These are phyloP conservation scores for Gastracanthus pulcherrimus DNA, from an alignment of 2,888 invertebrate species.

Conservation along the genomic window DNA sequence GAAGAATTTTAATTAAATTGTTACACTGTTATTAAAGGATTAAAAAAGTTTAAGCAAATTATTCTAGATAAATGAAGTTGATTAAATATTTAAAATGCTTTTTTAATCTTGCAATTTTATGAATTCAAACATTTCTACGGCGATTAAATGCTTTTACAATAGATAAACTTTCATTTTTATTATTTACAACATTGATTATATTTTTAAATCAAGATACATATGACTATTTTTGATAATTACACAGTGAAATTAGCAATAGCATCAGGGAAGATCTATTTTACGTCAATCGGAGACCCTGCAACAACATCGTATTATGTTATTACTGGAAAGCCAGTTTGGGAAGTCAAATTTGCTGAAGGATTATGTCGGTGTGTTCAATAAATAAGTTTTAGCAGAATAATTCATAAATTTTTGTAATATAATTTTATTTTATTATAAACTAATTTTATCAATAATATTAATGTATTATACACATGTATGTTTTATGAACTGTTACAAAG, in stretches of 20 bases:
- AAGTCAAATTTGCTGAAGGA: conserved; percentile 77
- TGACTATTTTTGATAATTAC: conserved; percentile 15
- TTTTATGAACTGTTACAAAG: conserved; percentile 71
- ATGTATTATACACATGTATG: too few relatives aligned
- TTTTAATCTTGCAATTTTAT: too few relatives aligned
- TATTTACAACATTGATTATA: too few relatives aligned
- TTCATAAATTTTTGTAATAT: conserved; percentile 2
- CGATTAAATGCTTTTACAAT: too few relatives aligned
- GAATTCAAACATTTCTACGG: too few relatives aligned
- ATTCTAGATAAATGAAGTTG: too few relatives aligned
- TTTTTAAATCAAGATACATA: neutral
- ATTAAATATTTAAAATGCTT: too few relatives aligned
- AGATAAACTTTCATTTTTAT: too few relatives aligned
- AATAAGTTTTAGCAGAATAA: too few relatives aligned
- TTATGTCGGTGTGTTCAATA: conserved; percentile 66
- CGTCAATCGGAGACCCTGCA: conserved; percentile 79
- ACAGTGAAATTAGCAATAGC: conserved; percentile 83
- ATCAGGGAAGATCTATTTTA: conserved; percentile 81
- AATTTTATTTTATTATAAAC: neutral
- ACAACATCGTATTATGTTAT: conserved; percentile 80
- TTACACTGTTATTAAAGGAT: too few relatives aligned
- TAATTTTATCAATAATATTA: conserved; percentile 6
- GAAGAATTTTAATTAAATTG: too few relatives aligned
- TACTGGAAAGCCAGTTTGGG: conserved; percentile 82
- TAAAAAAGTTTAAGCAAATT: too few relatives aligned